Base-by-base conservation (phyloP, 2,888 invertebrate species). In the Hemaris fuciformis region DNA sequence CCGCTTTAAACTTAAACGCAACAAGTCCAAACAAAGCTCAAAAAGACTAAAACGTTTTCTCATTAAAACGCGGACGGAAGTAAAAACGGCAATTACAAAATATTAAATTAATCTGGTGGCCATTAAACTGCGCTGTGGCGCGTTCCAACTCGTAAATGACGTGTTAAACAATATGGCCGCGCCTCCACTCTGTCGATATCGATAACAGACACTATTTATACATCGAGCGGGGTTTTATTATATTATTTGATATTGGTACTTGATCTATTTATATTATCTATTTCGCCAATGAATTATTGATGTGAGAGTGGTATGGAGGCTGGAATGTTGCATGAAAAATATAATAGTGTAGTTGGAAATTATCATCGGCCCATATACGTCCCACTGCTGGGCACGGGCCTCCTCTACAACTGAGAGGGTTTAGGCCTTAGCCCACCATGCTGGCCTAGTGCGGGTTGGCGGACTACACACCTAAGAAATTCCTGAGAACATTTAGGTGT, bases 31-130 rank as follows among this genome's bases (percentile, higher is more conserved):
- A 53, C 27, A 53, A 53, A 53, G 53, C 34, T 18, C 48, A 60
- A 75, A 71, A 73, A 75, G 79, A 76, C 77, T 74, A 73, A 76
- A 78, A 74, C 74, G 76, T 72, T 79, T 83, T 80, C 80, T 81
- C 81, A 83, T 84, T 83, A 79, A 72, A 75, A 68, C 66, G 62
- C 64, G 70, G 74, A 79, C 81, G 81, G 85, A 83, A 81, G 83
- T 81, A 79, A 79, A 73, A 79, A 75, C 77, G 72, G 77, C 75
- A 83, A 86, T 85, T 86, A 86, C 79, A 80, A 84, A 85, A 84
- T 85, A 85, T 82, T 81, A 83, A 83, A 83, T 83, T 83, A 84
- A 83, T 83, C 77, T 77, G 65, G 74, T 69, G 71, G 62, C 68
- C 79, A 78, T 78, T 78, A 72, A 70, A 68, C 71, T 69, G 71